Base-by-base conservation (phyloP, 2,888 invertebrate genomes). In the Drosophila melanosoma region DNA sequence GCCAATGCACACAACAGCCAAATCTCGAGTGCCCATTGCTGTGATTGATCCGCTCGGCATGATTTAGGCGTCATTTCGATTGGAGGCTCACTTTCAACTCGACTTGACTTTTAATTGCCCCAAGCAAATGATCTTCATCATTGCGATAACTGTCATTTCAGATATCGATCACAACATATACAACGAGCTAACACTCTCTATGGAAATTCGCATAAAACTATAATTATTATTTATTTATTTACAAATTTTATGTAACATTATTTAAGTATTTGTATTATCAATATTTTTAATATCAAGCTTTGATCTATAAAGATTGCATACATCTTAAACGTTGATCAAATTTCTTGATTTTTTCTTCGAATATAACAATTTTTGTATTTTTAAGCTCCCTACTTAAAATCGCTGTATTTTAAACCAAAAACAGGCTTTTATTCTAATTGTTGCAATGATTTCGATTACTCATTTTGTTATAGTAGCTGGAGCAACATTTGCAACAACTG, bases 1-100 rank as follows among this genome's bases (percentile, higher is more conserved):
- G 67, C 52, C 61, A 67, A 68, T 60, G 23, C 62, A 59, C 59
- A 59, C 68, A 56, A 32, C 52, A 26, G 38, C 40, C 54, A 36
- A 29, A 51, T 32, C 42, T 69, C 69, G 32, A 69, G 69, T 38
- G 45, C 49, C 12, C 38, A 48, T 54, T 32, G 36, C 36, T n/a
- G 15, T 38, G 67, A 67, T 70, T 59, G 53, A 49, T 51, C 23
- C 54, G 40, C 38, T 56, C 32, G 67, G 10, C 45, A 33, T 29
- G 38, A 26, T 40, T 12, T 23, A 17, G 12, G 45, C 17, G 32
- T 3, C 42, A 23, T 26, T 60, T 20, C 35, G 59, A 61, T 61
- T 61, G 49, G 20, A 48, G 49, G 52, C 23, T 61, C 38, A 53
- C 29, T 52, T 62, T 38, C 40, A 33, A 62, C 32, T 23, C 52